Evolutionary conservation across 2,113 vertebrate genomes (phyloP), one percentile per base, ranked within the genome.

Genomic region (Tragelaphus buxtoni): DNA sequence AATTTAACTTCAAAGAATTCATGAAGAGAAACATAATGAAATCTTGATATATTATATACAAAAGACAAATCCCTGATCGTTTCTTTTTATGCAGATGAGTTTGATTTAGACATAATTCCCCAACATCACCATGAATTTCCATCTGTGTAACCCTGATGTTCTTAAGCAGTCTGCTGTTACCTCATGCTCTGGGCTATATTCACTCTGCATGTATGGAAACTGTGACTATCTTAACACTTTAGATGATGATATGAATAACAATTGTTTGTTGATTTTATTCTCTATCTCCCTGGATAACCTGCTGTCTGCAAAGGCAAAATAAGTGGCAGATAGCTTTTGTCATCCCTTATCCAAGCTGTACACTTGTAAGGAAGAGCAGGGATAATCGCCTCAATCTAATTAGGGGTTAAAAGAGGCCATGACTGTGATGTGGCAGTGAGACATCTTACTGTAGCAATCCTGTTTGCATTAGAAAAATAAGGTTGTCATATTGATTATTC

Each of bases 401-500:
- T 99, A 99, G 98, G 99, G 99, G 99, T 99, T 99, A 99, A 99
- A 99, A 99, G 99, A 99, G 99, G 99, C 99, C 99, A 99, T 99
- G 99, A 99, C 99, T 99, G 99, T 99, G 99, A 99, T 99, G 99
- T 99, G 99, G 99, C 99, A 99, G 98, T 96, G 98, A 99, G 99
- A 99, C 99, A 99, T 99, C 99, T 99, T 99, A 98, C 98, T 99
- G 99, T 98, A 99, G 98, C 99, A 99, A 99, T 99, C 99, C 99
- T 99, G 99, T 99, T 99, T 99, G 99, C 99, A 99, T 99, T 99
- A 99, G 99, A 99, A 99, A 99, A 99, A 99, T 99, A 99, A 99
- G 99, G 99, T 99, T 99, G 99, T 99, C 99, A 99, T 99, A 99
- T 99, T 99, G 99, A 99, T 99, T 99, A 99, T 99, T 99, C 99